These are phyloP conservation scores for Amblyopsis hoosieri DNA, from an alignment of 2,797 vertebrate genomes.

Conservation along the genomic window DNA sequence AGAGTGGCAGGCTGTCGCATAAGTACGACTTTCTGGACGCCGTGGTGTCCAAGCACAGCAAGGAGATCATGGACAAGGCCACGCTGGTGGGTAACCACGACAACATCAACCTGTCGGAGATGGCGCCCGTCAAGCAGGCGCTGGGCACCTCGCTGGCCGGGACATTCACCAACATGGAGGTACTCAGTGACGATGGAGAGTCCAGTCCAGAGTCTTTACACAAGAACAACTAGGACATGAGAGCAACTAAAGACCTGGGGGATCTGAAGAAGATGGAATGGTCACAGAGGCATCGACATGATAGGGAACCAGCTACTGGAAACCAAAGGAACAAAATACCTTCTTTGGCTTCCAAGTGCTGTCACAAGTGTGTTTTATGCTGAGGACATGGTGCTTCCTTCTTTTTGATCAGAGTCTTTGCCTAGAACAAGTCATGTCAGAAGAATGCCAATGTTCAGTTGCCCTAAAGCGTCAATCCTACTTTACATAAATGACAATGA, in stretches of 20 bases:
- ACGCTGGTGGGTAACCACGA: constrained; percentile 89
- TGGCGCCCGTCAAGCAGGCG: constrained; percentile 86
- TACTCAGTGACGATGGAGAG: constrained; percentile 80
- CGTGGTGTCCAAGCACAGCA: constrained; percentile 92
- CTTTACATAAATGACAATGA: constrained; percentile 26
- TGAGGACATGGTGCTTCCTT: constrained; percentile 53
- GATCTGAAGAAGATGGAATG: constrained; percentile 51
- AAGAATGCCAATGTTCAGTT: too few species aligned
- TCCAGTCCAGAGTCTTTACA: constrained; percentile 87
- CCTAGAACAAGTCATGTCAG: constrained; percentile 7
- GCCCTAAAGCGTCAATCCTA: constrained; percentile 19
- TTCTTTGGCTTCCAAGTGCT: constrained; percentile 52
- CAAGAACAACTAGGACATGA: constrained; percentile 75
- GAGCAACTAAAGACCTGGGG: constrained; percentile 42
- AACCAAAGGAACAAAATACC: constrained; percentile 41
- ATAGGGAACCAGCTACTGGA: constrained; percentile 60
- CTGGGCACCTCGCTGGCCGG: constrained; percentile 82
- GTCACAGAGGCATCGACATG: constrained; percentile 41
- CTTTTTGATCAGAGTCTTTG: constrained; percentile 38
- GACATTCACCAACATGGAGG: constrained; percentile 89
- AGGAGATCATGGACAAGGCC: constrained; percentile 96
- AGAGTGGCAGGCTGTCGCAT: constrained; percentile 89
- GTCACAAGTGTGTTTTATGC: constrained; percentile 54
- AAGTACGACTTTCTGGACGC: constrained; percentile 93
- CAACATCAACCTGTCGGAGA: constrained; percentile 92